Base-by-base conservation (phyloP, 2,113 vertebrate genomes). In the Varanus salvator region DNA sequence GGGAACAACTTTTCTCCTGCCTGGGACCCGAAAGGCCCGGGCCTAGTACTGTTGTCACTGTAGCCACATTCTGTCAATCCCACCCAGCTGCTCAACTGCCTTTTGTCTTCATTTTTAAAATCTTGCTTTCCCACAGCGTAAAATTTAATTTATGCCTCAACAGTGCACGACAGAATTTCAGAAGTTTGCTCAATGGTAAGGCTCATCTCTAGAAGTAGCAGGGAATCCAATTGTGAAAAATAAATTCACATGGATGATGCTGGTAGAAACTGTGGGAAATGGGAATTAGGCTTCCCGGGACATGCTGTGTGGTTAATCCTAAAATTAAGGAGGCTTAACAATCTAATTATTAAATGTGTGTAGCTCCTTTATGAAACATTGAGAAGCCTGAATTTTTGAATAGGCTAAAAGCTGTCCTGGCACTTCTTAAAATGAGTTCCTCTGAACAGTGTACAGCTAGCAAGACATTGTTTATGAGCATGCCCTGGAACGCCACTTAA, bases 361-460 rank as follows among this genome's bases (percentile, higher is more conserved):
- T 23, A 54, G 71, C 72, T 85, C 4, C 27, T 72, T 84, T 8
- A 4, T 80, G 60, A 80, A 50, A 68, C 29, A 68, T 8, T 17
- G 44, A 31, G 25, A 78, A 87, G 29, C 38, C 38, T 48, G 54
- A 87, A n/a, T 66, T 19, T 78, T 66, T 66, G 57, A 31, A 44
- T 38, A 48, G 15, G 57, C 74, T 66, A 87, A 87, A 23, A 68
- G 29, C 48, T 25, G 84, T 92, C 91, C 64, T 48, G 48, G n/a
- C 76, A 64, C 93, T 91, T 94, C 92, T 92, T 93, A 94, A 89
- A 78, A 23, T 11, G 6, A 87, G 29, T 50, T 57, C 1, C 60
- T 87, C 80, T 87, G 83, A 93, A 89, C 14, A 2, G 21, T 71
- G 85, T 38, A 85, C 21, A 92, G 2, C 34, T 77, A 27, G 1